Conservation (phyloP, 2,113 vertebrate genomes). For the Bubo scandiacus region DNA sequence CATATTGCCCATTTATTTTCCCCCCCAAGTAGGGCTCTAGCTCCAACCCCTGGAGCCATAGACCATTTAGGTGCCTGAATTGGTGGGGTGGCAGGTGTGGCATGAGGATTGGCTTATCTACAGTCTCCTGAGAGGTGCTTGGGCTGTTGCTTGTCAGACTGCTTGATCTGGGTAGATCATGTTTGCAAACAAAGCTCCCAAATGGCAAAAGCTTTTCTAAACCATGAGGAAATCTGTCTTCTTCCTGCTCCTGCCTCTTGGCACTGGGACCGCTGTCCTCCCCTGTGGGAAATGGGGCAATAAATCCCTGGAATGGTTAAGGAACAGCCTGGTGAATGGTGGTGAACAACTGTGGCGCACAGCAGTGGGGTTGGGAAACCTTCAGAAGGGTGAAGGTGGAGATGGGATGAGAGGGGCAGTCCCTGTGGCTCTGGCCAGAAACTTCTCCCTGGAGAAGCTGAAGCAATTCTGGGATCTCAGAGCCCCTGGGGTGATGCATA, state of each 20-base stretch:
- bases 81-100: background rate
- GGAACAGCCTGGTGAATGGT: background rate
- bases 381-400: background rate
- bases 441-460: background rate
- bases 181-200: background rate
- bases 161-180: background rate
- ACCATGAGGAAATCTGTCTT: background rate
- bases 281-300: background rate
- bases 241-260: background rate
- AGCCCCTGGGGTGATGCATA: background rate
- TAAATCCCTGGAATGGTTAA: background rate
- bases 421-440: background rate
- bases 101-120: background rate
- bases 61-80: background rate
- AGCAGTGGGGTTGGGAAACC: background rate
- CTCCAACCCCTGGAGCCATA: background rate
- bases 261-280: background rate
- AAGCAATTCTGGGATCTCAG: background rate
- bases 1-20: background rate
- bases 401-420: background rate
- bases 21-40: accelerated
- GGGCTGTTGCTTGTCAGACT: background rate
- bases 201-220: background rate
- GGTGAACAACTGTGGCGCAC: accelerated
- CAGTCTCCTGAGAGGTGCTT: background rate